phyloP scores from a whole-genome alignment of 2,113 vertebrate genomes.

The Hyperoodon ampullatus region DNA sequence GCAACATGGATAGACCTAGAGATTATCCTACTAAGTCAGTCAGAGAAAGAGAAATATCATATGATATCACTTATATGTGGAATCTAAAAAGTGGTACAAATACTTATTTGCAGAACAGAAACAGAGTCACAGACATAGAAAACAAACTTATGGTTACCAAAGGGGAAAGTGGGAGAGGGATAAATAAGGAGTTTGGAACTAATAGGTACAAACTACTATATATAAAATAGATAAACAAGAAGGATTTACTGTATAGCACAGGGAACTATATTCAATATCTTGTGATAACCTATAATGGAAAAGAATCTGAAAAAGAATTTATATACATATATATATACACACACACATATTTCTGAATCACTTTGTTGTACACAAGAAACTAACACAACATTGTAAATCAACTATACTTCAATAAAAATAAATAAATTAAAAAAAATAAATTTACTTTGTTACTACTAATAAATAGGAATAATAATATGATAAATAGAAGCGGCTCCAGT shows the following conservation, averaged over 20 bases:
- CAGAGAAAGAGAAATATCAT: background rate
- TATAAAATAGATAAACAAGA: background rate
- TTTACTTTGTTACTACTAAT: background rate
- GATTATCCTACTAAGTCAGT: background rate
- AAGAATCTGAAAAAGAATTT: background rate
- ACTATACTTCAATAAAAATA: background rate
- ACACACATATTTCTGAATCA: background rate
- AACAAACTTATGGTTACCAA: background rate
- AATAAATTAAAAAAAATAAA: background rate
- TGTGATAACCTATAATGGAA: background rate
- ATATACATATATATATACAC: background rate
- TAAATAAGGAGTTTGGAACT: background rate
- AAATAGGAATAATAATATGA: background rate
- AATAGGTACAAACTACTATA: background rate
- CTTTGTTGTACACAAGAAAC: background rate
- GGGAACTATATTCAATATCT: background rate
- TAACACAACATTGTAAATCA: background rate
- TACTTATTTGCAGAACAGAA: background rate
- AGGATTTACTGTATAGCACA: background rate
- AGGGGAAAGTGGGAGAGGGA: background rate
- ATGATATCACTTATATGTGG: background rate
- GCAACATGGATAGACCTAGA: background rate
- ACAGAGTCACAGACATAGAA: background rate
- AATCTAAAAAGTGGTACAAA: background rate
- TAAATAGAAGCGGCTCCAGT: background rate